Evolutionary conservation across 2,797 vertebrate genomes (phyloP), one percentile per base, ranked within the genome.

Genomic region (Sebastes taczanowskii): DNA sequence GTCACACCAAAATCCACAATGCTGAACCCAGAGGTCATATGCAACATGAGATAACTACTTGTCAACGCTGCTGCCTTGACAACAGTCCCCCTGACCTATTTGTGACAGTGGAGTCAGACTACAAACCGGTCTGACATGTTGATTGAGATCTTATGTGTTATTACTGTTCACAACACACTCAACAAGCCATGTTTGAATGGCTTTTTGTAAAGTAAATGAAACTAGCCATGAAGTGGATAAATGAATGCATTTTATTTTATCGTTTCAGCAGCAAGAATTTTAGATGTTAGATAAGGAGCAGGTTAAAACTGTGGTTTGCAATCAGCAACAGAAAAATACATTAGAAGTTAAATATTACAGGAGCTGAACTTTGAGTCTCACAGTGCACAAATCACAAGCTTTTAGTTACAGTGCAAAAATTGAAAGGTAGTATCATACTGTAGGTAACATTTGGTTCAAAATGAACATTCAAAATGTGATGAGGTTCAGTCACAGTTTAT

Each of bases 41-140:
- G 78, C 55, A 84, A 81, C 69, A 23, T 13, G 64, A 88, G 68
- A 77, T 63, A 46, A n/a, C 77, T 60, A 56, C 14, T 59, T 49
- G 71, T 78, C 55, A 42, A 42, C 11, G 30, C 59, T 74, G 80
- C 35, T 78, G 70, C 68, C 79, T 23, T 76, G 78, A 81, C 77
- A 80, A 86, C 89, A 79, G 49, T 38, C 29, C 49, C 56, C 11
- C 60, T 56, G 32, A 55, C 67, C 52, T 42, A 29, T 62, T 67
- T 64, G 29, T 68, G 20, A 68, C 25, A 25, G 38, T 10, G 8
- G 4, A 72, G 53, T 68, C 10, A 49, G 27, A 76, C 34, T 11
- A 80, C 34, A 80, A 63, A 75, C 70, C 42, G 56, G 7, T 72
- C 61, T 25, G 53, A 71, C 52, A 65, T 34, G 35, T 70, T 20